Percentiles rank a stretch among this genome's conserved stretches.
Evolutionary conservation across 2,888 invertebrate genomes (phyloP).

Genomic region (Parnassius apollo): DNA sequence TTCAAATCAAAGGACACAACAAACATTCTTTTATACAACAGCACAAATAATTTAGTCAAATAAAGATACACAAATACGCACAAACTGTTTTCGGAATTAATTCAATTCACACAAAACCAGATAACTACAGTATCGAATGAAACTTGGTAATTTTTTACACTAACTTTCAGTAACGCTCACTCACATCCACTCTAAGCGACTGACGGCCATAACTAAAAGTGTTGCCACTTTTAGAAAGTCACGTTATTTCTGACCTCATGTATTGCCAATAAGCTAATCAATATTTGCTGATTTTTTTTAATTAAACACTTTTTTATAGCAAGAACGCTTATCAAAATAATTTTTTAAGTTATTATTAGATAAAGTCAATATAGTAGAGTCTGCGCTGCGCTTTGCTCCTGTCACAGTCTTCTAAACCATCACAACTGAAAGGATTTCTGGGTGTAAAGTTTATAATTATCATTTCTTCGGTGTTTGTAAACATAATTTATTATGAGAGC

Average conservation of each 20-base stretch:
- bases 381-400: no score
- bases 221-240: conserved; percentile 52
- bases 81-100: conserved; percentile 48
- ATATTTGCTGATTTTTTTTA: not conserved
- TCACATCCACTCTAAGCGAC: conserved; percentile 62
- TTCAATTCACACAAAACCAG: conserved; percentile 49
- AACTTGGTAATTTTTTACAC: conserved; percentile 66
- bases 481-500: no score
- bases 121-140: conserved; percentile 57
- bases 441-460: no score
- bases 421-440: no score
- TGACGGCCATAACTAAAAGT: conserved; percentile 77
- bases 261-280: conserved; percentile 39
- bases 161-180: conserved; percentile 63
- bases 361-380: no score
- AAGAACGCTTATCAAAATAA: no score
- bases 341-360: no score
- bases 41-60: conserved; percentile 62
- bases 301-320: no score
- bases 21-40: conserved; percentile 63
- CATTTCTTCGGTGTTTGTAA: no score
- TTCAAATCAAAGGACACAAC: conserved; percentile 64
- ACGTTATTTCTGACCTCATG: conserved; percentile 63
- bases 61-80: conserved; percentile 58
- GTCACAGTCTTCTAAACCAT: no score